phyloP scores from a whole-genome alignment of 2,888 invertebrate species.

The Chalcis sispes region DNA sequence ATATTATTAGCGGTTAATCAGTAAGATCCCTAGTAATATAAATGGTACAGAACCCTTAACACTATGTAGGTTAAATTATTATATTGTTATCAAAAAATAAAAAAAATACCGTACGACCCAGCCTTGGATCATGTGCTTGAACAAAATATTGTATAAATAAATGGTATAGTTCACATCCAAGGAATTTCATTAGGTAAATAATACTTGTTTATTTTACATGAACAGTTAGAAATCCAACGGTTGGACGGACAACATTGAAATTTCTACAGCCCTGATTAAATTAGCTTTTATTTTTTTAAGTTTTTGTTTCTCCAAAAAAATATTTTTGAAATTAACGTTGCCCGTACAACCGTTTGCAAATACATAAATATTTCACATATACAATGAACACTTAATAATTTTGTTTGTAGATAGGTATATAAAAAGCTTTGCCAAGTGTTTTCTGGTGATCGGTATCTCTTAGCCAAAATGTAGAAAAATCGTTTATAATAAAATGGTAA shows the following conservation, averaged over 20 bases:
- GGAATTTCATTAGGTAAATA: conserved; percentile 58
- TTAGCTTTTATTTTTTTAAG: conserved; percentile 57
- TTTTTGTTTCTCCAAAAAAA: conserved; percentile 35
- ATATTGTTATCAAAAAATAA: conserved; percentile 53
- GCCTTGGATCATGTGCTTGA: conserved; percentile 73
- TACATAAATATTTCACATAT: conserved; percentile 57
- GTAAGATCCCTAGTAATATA: conserved; percentile 69
- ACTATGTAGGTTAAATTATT: conserved; percentile 54
- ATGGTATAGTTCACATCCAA: conserved; percentile 62
- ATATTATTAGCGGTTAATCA: conserved; percentile 68
- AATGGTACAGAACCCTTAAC: conserved; percentile 61
- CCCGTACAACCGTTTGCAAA: conserved; percentile 55
- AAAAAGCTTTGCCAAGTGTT: conserved; percentile 75
- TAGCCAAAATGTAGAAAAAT: conserved; percentile 74
- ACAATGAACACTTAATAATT: conserved; percentile 63
- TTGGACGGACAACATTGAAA: conserved; percentile 60
- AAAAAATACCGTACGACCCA: conserved; percentile 60
- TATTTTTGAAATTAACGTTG: conserved; percentile 43
- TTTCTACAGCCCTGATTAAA: conserved; percentile 30
- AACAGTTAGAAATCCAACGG: conserved; percentile 48
- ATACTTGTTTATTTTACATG: conserved; percentile 51
- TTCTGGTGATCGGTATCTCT: conserved; percentile 75
- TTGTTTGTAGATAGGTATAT: conserved; percentile 74
- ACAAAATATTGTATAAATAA: conserved; percentile 73
- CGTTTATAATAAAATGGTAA: conserved; percentile 76